Evolutionary conservation across 2,113 vertebrate genomes (phyloP).

Genomic region (Oreotrochilus melanogaster): DNA sequence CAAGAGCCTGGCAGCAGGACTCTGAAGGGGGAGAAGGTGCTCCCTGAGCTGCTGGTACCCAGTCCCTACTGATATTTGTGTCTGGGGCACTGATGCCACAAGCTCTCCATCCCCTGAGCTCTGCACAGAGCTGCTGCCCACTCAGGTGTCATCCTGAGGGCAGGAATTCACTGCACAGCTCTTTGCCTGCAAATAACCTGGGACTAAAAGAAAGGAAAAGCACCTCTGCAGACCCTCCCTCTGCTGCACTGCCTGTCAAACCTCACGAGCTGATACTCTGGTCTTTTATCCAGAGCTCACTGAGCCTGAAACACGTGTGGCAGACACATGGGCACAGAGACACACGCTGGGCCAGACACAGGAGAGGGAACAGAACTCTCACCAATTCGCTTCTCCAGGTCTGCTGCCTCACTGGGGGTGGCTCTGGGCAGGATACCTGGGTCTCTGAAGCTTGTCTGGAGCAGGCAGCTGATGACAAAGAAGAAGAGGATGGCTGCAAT

Average conservation of each 20-base stretch:
- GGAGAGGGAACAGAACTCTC: constrained; percentile 34
- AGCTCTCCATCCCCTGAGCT: not conserved
- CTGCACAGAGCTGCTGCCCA: not conserved
- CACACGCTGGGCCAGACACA: not conserved
- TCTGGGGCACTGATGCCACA: not conserved
- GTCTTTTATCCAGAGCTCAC: not conserved
- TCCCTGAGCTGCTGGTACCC: not conserved
- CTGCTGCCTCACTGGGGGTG: constrained; percentile 90
- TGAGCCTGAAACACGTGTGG: not conserved
- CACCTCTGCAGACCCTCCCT: not conserved
- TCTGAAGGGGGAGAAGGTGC: not conserved
- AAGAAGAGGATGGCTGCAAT: constrained; percentile 90
- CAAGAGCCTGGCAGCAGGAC: not conserved
- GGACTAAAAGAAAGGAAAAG: not conserved
- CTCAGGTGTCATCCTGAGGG: not conserved
- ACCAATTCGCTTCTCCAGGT: constrained; percentile 94
- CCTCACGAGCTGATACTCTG: not conserved
- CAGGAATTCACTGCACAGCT: not conserved
- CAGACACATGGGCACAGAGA: too few species aligned
- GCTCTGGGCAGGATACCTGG: constrained; percentile 95
- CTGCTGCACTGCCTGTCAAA: not conserved
- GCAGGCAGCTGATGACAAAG: constrained; percentile 90
- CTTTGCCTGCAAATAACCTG: too few species aligned
- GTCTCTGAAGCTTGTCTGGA: constrained; percentile 95
- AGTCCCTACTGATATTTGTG: accelerated